Base-by-base conservation (phyloP, 2,797 vertebrate genomes). In the Mus spretus region DNA sequence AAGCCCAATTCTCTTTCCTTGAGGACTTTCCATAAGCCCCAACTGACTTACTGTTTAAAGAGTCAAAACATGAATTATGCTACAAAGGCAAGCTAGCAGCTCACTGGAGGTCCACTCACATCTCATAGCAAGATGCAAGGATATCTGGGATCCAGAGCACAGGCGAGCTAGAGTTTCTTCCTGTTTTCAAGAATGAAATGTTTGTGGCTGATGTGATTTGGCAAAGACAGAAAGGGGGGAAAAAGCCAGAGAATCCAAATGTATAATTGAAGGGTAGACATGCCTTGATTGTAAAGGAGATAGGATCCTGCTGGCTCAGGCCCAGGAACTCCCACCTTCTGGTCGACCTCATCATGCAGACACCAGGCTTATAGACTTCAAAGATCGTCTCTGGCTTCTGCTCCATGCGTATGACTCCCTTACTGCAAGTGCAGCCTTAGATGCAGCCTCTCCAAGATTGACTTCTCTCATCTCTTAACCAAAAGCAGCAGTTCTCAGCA, bases 131-230 rank as follows among this genome's bases (percentile, higher is more conserved):
- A 19, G 44, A 26, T 19, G 53, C 40, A n/a, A 77, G 28, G 78
- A 79, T 96, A 74, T 72, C 81, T 97, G 70, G 50, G 57, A 37
- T 83, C 77, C 74, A 63, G 44, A 75, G 94, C 1, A 0, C 67
- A 40, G 55, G 11, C 70, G 53, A 90, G 28, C 57, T 93, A 77
- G 75, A 61, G 22, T 92, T 94, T 91, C 82, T 91, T 92, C 92
- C 79, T 88, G 0, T 9, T 53, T 96, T 78, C 31, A 84, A 74
- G 28, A 91, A 96, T 91, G 53, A 86, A 90, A 53, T 95, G 72
- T 95, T 82, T 97, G 72, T 93, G 89, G 93, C 40, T 79, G 63
- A 91, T 95, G 53, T 20, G 26, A 88, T 95, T 75, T 96, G 91
- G 75, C 82, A 95, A 74, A 88, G 11, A 50, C 13, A n/a, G 70